Percentiles rank a stretch among this genome's conserved stretches.
Evolutionary conservation across 2,888 invertebrate species (phyloP).

Genomic region (Rhorus exstirpatorius): DNA sequence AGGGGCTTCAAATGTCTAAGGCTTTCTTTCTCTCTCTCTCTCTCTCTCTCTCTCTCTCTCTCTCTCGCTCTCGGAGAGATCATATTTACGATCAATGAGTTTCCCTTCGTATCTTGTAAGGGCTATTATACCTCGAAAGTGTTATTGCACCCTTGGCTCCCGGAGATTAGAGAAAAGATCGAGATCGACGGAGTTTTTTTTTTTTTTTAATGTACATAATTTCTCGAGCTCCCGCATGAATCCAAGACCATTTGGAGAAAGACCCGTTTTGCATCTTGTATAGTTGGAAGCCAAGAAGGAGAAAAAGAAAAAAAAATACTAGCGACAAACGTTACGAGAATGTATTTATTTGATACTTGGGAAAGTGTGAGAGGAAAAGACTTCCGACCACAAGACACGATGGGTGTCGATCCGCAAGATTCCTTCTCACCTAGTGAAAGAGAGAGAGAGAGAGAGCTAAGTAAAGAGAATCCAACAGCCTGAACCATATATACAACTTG

Average conservation of each 20-base stretch:
- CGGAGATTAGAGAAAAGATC: neutral
- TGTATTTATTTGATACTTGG: constrained; percentile 25
- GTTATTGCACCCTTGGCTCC: neutral
- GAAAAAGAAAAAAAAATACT: neutral
- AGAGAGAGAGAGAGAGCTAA: neutral
- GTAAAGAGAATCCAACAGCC: constrained; percentile 8
- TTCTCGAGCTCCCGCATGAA: neutral
- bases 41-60: too few species aligned
- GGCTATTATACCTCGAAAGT: constrained; percentile 3
- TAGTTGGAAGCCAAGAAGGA: neutral
- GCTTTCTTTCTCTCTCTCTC: too few species aligned
- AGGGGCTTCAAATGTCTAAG: too few species aligned
- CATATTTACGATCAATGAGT: neutral
- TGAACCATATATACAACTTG: constrained; percentile 5
- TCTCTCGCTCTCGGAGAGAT: neutral
- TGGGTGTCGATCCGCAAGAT: constrained; percentile 49
- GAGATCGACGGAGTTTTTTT: neutral
- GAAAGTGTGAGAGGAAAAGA: constrained; percentile 34
- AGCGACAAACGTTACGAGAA: constrained; percentile 9
- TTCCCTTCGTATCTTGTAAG: neutral
- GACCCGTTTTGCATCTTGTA: too few species aligned
- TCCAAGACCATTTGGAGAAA: too few species aligned
- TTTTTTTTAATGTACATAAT: too few species aligned
- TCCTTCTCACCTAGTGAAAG: constrained; percentile 41
- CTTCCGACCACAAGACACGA: constrained; percentile 25